Base-by-base conservation (phyloP, 2,888 invertebrate species). In the Phlogophora meticulosa region DNA sequence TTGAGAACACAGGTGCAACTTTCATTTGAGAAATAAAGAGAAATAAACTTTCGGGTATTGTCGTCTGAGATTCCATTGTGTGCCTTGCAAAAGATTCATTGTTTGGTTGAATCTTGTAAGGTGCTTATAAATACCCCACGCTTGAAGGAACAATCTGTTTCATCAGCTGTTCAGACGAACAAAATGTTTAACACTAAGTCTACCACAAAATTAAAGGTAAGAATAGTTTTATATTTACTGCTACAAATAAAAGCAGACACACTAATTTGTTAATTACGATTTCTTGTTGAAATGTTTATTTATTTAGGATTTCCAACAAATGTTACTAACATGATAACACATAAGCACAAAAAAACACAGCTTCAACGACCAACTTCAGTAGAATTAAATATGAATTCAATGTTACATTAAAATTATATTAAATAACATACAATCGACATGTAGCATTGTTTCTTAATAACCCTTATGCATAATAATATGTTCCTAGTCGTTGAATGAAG, bases 101-200 rank as follows among this genome's bases (percentile, higher is more conserved):
- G 81, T 82, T 70, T 40, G 10, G 5, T 57, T 20, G 1, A 24
- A 51, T 24, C 17, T 13, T 13, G 28, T 24, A 7, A 51, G 10
- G 43, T 45, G 60, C 70, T 80, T 80, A 82, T 77, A 77, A 77
- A 62, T 22, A 9, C 24, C 45, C 36, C 4, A 1, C 48, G 45
- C 45, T 64, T 7, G 24, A 24, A 38, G n/a, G 1, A 45, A 43
- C 15, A 17, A 20, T 24, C 52, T 69, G 67, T 82, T 75, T 81
- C 48, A 57, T 13, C 13, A 34, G 22, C n/a, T 58, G 17, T 38
- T 38, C 60, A 28, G 13, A 60, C 52, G 28, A 61, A 59, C 42
- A 71, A 55, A 46, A 82, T 77, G 74, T 59, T 59, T 46, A 13
- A 51, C 42, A 28, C 43, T n/a, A 72, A 61, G 20, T 24, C 43